Percentiles rank a stretch among this genome's conserved stretches.
These are phyloP conservation scores for Apotomis capreana DNA, from an alignment of 2,888 invertebrate species.

Conservation along the genomic window DNA sequence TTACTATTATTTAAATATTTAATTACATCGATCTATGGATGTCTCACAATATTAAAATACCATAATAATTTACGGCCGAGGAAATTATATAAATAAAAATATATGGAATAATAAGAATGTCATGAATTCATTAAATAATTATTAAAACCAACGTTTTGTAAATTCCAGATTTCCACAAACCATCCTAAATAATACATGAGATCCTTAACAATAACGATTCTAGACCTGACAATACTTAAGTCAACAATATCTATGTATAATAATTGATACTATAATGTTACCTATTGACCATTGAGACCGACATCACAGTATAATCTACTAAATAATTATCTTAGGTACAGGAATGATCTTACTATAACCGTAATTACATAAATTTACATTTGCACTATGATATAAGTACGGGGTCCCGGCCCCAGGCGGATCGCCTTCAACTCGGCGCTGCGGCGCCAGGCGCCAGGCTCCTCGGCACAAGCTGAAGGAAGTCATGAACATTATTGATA, in stretches of 20 bases:
- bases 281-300: constrained; percentile 81
- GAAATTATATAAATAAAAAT: constrained; percentile 32
- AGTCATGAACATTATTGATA: constrained; percentile 55
- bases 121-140: constrained; percentile 56
- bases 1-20: constrained; percentile 8
- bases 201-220: constrained; percentile 81
- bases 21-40: constrained; percentile 25
- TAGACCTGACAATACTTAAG: constrained; percentile 44
- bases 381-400: constrained; percentile 73
- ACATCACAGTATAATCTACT: constrained; percentile 81
- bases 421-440: constrained; percentile 39
- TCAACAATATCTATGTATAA: constrained; percentile 71
- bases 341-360: constrained; percentile 78
- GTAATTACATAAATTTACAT: constrained; percentile 72
- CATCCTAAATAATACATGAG: constrained; percentile 78
- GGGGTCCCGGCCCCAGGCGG: constrained; percentile 66
- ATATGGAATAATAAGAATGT: constrained; percentile 40
- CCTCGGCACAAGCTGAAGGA: constrained; percentile 3
- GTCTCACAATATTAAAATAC: constrained; percentile 28
- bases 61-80: constrained; percentile 27
- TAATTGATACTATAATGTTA: constrained; percentile 79
- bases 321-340: constrained; percentile 78
- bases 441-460: neutral
- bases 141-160: constrained; percentile 69
- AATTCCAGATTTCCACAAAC: constrained; percentile 77